Base-by-base conservation (phyloP, 2,888 invertebrate species). In the Physocephala rufipes region DNA sequence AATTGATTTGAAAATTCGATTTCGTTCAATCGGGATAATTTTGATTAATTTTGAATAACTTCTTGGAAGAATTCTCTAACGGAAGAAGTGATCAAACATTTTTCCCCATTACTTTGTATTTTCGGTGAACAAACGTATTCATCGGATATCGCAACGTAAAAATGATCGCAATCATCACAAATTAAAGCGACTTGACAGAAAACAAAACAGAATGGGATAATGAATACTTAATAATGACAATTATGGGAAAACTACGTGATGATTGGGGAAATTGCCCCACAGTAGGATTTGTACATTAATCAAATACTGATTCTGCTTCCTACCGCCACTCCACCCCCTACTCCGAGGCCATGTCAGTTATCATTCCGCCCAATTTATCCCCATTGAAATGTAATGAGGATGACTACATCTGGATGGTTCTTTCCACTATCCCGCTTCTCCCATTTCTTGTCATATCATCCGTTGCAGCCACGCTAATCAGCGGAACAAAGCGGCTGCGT, bases 191-290 rank as follows among this genome's bases (percentile, higher is more conserved):
- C 45, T 30, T 65, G 67, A 45, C 67, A 67, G 26, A 21, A 45
- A 58, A 67, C 49, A 59, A 58, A 67, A 47, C 63, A 47, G 19
- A 63, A 9, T 4, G 26, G 21, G 9, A 45, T 15, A 43, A 16
- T 43, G 26, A 59, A 76, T 73, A 76, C 73, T 73, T 78, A 79
- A 79, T 78, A 79, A 82, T 81, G 81, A 82, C 83, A 82, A 83
- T 83, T 83, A 83, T 82, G 84, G 80, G 82, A 82, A 81, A 79
- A 82, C 82, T 83, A 83, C 83, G 83, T 83, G 83, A 83, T 82
- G 81, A 83, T 82, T 80, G 83, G 77, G 75, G 76, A 82, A 79
- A 78, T 76, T 77, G 75, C 75, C 73, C 73, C 74, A 73, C 75
- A 75, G 73, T 76, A 75, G 69, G 70, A 75, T 76, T 71, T 66